Base-by-base conservation (phyloP, 2,888 invertebrate species). In the Mythimna ferrago region DNA sequence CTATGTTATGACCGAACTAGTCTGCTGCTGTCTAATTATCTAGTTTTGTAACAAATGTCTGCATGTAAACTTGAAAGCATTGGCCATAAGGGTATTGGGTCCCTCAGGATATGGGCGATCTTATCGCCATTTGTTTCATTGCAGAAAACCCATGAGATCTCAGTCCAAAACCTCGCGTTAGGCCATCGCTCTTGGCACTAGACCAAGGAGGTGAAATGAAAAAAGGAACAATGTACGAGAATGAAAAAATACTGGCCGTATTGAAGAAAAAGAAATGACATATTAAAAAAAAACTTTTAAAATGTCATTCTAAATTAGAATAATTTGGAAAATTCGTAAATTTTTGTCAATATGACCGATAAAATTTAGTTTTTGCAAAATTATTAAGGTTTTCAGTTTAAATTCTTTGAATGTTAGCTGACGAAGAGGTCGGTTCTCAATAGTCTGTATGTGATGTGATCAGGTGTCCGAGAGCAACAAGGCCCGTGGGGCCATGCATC, bases 401-500 rank as follows among this genome's bases (percentile, higher is more conserved):
- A 79, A 68, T 79, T 74, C 0, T 0, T 56, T 67, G 35, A 58
- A 57, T 81, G 67, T 62, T 67, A 64, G n/a, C 67, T 53, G 61
- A 54, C 19, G 41, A 61, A 68, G 57, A 38, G 19, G 32, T 41
- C 35, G 56, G 35, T 54, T 74, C 56, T 67, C 70, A 75, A 80
- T 66, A 81, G 60, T 58, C 68, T 65, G 48, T 62, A 65, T 83
- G 76, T 78, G 73, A 84, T 84, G 83, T 87, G 78, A 70, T 63
- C 80, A 86, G 92, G 91, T 86, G 64, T 77, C 89, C 60, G 88
- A 89, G 78, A 87, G 69, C 83, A 88, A 73, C 81, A 92, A 89
- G 82, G 83, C 88, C 85, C 90, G 89, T n/a, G 89, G 87, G 88
- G 88, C 81, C 84, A 93, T 92, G 93, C 92, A 91, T 78, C 86